phyloP scores from a whole-genome alignment of 2,888 invertebrate genomes.

The Rotaria macrura region DNA sequence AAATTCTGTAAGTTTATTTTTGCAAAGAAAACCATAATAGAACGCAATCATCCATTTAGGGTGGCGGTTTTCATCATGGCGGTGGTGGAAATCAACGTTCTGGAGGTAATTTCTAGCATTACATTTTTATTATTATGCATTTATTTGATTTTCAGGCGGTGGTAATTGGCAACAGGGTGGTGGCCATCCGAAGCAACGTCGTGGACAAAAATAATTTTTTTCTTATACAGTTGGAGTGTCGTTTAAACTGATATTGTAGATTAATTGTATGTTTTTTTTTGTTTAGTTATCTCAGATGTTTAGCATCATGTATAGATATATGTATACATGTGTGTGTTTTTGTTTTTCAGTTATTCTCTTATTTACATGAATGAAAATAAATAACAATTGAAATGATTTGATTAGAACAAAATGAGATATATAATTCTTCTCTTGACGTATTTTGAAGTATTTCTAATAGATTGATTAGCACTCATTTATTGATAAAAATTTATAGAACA shows the following conservation, averaged over 20 bases:
- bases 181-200: background rate
- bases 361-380: background rate
- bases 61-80: background rate
- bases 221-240: background rate
- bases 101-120: background rate
- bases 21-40: background rate
- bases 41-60: background rate
- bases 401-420: background rate
- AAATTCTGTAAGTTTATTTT: background rate
- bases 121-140: background rate
- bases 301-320: background rate
- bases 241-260: background rate
- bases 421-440: too few species aligned
- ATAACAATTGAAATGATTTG: background rate
- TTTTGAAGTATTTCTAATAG: too few species aligned
- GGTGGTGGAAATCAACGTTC: slow-evolving; percentile 1
- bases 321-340: background rate
- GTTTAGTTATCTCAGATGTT: background rate
- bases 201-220: background rate
- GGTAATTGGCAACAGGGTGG: background rate
- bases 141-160: background rate
- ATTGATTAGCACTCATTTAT: too few species aligned
- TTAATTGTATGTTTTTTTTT: background rate
- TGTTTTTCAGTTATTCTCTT: background rate
- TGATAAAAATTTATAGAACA: too few species aligned